A percentile compares a stretch with the other conserved stretches of the same genome.
Evolutionary conservation across 2,113 vertebrate species (phyloP).

Genomic region (Lasiurus borealis): DNA sequence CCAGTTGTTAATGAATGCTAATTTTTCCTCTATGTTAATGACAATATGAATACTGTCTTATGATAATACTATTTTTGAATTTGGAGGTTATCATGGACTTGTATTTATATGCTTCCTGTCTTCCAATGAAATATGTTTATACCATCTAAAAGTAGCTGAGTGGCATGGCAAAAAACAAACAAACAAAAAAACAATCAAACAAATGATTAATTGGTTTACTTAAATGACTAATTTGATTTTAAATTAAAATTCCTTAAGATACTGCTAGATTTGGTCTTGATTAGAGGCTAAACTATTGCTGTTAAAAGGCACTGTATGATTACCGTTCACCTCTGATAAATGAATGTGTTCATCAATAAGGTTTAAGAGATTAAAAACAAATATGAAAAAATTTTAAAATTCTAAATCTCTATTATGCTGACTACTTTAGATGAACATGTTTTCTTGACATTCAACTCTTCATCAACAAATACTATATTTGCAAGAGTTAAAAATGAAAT

Average conservation of each 20-base stretch:
- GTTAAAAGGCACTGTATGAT: background rate
- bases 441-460: background rate
- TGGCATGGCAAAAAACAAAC: background rate
- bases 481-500: background rate
- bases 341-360: background rate
- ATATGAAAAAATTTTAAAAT: background rate
- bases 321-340: background rate
- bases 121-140: background rate
- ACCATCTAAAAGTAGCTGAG: background rate
- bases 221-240: background rate
- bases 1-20: background rate
- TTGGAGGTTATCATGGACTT: background rate
- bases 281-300: background rate
- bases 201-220: background rate
- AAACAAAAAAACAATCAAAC: background rate
- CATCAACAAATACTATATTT: constrained; percentile 2
- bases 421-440: background rate
- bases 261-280: background rate
- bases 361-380: background rate
- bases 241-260: background rate
- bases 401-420: background rate
- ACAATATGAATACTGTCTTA: background rate
- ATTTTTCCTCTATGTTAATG: background rate
- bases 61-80: constrained; percentile 8
- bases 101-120: background rate